Evolutionary conservation across 53 echinoderm and acorn worm species (phyloP).

Genomic region (Temnopleurus reevesii): DNA sequence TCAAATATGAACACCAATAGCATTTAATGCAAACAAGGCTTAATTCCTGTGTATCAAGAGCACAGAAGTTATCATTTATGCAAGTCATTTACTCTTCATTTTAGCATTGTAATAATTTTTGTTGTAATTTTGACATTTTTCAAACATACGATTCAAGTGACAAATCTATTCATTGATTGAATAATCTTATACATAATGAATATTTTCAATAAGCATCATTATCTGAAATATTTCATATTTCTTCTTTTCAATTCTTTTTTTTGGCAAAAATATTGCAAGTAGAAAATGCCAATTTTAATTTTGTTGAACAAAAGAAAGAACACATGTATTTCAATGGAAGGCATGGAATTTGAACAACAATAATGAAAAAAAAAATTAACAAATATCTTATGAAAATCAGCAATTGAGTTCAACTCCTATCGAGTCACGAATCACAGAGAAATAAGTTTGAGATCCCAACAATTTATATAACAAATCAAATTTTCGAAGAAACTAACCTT

Average conservation of each 20-base stretch:
- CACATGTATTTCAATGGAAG: slow-evolving; percentile 6
- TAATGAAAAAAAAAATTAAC: neutral
- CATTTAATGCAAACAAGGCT: no score
- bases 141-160: neutral
- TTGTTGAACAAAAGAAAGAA: neutral
- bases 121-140: neutral
- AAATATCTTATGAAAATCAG: neutral
- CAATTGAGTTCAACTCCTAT: neutral
- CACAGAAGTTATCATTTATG: neutral
- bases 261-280: slow-evolving; percentile 31
- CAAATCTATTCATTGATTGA: neutral
- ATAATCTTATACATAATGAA: neutral
- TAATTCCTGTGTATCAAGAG: neutral
- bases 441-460: neutral
- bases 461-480: neutral
- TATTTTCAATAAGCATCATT: neutral
- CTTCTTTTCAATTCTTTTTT: neutral
- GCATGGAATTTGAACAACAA: slow-evolving; percentile 39
- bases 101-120: neutral
- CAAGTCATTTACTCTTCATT: neutral
- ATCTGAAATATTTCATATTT: neutral
- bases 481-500: neutral
- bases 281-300: neutral
- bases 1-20: no score
- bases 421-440: neutral